These are phyloP conservation scores for Busseola fusca DNA, from an alignment of 2,888 invertebrate genomes.

Conservation along the genomic window DNA sequence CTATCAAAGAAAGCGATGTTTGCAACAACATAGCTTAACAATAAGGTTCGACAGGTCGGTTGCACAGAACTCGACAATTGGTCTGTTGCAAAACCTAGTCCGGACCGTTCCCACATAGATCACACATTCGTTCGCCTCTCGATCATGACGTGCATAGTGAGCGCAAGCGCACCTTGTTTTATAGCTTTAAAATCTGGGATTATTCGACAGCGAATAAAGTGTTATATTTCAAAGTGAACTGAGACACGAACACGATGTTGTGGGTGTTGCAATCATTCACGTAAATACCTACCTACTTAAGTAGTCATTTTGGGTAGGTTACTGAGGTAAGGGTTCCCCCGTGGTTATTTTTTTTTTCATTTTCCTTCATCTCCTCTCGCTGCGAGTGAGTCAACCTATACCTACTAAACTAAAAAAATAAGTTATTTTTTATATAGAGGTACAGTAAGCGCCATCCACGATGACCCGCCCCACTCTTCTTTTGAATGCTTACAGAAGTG, in stretches of 20 bases:
- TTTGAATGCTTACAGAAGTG: too few relatives aligned
- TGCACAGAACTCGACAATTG: constrained; percentile 76
- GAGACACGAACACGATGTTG: constrained; percentile 15
- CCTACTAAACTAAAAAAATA: too few relatives aligned
- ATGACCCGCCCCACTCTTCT: too few relatives aligned
- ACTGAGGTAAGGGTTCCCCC: not conserved
- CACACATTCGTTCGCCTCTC: constrained; percentile 69
- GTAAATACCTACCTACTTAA: too few relatives aligned
- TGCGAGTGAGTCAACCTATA: not conserved
- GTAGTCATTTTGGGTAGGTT: not conserved
- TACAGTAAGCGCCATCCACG: too few relatives aligned
- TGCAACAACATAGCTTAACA: constrained; percentile 56
- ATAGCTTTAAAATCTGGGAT: constrained; percentile 32
- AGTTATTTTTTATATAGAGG: too few relatives aligned
- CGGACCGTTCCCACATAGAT: constrained; percentile 75
- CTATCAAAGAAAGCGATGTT: constrained; percentile 42
- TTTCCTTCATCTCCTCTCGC: not conserved
- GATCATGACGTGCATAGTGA: constrained; percentile 63
- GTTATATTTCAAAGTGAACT: constrained; percentile 33
- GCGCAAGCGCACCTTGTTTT: constrained; percentile 49
- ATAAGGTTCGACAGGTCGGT: constrained; percentile 65
- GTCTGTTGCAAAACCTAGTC: constrained; percentile 74
- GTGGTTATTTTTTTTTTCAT: not conserved
- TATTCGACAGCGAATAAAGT: constrained; percentile 30
- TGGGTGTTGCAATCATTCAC: constrained; percentile 15